Base-by-base conservation (phyloP, 1,140 invertebrate genomes). In the Samia ricini region DNA sequence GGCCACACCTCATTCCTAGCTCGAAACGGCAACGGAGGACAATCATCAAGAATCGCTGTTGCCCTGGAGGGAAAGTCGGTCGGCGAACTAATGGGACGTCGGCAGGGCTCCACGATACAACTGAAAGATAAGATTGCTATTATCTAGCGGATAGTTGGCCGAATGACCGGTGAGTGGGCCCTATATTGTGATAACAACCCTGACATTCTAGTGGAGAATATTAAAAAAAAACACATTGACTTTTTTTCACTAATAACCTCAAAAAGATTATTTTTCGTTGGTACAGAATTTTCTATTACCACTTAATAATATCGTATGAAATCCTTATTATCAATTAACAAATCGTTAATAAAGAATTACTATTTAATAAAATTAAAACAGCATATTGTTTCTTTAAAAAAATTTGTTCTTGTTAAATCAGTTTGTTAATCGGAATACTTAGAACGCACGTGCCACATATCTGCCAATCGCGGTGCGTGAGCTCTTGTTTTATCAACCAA, bases 21-120 rank as follows among this genome's bases (percentile, higher is more conserved):
- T 50, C 36, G 50, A 20, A 22, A 56, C 36, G 18, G 29, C 54
- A 6, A 52, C 60, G 22, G 61, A 63, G 68, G 73, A 80, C 73
- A 77, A 72, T 67, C 73, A 66, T 72, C 72, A 63, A 64, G 66
- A 68, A 68, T 71, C 63, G 69, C 55, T 60, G 60, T 64, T 64
- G 65, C 67, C 63, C 68, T 62, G 50, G 63, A 69, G 81, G 72
- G 81, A 84, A 84, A 84, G 81, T 84, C 74, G 81, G 81, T 70
- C 77, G 74, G 64, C 60, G 56, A 60, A 63, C 64, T 79, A 81
- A 80, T 77, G 70, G 77, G 74, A 69, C 58, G 68, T 60, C 56
- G 62, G 52, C 60, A 49, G 66, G 69, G 68, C 72, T 60, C 65
- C 33, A 15, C 56, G 73, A 79, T 77, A 74, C 76, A 58, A 58